Evolutionary conservation across 2,113 vertebrate genomes (phyloP), one percentile per base, ranked within the genome.

Genomic region (Candoia aspera): DNA sequence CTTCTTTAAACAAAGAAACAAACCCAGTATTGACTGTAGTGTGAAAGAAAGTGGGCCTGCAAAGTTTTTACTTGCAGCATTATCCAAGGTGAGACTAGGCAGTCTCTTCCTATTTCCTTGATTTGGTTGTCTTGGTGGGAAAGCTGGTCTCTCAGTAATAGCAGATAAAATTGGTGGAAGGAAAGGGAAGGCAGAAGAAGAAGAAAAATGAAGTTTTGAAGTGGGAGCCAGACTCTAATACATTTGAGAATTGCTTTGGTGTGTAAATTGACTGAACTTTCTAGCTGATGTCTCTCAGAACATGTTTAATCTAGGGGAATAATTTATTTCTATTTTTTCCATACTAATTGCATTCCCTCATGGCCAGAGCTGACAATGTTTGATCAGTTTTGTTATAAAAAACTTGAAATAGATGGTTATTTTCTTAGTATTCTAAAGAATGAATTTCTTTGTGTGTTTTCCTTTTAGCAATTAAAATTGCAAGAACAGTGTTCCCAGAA

Each of bases 401-500:
- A 90, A 3, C 62, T 10, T 42, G 89, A 79, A 89, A 90, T 79
- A 0, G 21, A 0, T 0, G 29, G 62, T 0, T 58, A 0, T 87
- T 3, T 90, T 60, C 29, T 85, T 33, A 49, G 0, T 0, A 0
- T 91, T 89, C 29, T 92, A 29, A 91, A 88, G 88, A 86, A 53
- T 17, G 2, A 90, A 94, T 62, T 88, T 15, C 59, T 64, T 60
- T 88, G 12, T 64, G 2, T 8, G 13, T 79, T 89, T 86, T 95
- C 93, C 46, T 94, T 88, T 95, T 94, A 97, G 95, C 97, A 98
- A 93, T 95, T 97, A 64, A 98, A 97, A 95, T 95, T 98, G 92
- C 98, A 98, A 49, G 99, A 99, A 96, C 95, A 99, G 33, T 99
- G 99, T 96, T 98, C 98, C 88, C 98, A 98, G 0, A 98, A 98